A percentile compares a stretch with the other conserved stretches of the same genome.
phyloP scores from a whole-genome alignment of 1,140 invertebrate species.

The Drosophila yakuba region DNA sequence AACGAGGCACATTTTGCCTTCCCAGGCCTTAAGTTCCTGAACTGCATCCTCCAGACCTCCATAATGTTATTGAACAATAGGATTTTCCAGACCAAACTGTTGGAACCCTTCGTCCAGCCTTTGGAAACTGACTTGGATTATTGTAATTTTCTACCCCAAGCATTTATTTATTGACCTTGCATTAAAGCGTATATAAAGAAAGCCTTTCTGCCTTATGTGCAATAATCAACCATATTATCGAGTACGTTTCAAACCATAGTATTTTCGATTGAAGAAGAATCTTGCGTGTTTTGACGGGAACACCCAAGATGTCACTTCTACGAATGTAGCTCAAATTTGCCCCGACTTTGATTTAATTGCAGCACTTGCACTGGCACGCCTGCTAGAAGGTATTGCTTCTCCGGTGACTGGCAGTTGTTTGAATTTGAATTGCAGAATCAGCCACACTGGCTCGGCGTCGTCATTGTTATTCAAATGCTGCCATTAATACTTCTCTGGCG shows the following conservation, averaged over 20 bases:
- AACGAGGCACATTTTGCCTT: background rate
- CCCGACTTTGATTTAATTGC: background rate
- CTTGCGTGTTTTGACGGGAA: background rate
- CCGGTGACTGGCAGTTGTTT: conserved; percentile 6
- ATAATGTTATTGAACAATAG: background rate
- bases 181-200: background rate
- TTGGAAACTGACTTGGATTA: no score
- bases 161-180: no score
- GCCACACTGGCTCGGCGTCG: conserved; percentile 1
- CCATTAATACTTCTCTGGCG: conserved; percentile 79
- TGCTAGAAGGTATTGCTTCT: background rate
- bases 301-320: background rate
- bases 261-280: background rate
- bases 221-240: background rate
- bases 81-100: background rate
- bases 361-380: background rate
- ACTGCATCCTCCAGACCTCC: background rate
- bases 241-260: no score
- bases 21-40: background rate
- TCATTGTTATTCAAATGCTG: conserved; percentile 82
- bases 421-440: conserved; percentile 20
- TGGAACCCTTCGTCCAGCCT: background rate
- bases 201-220: background rate
- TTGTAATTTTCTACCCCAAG: no score
- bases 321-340: conserved; percentile 4